Base-by-base conservation (phyloP, 2,888 invertebrate species). In the Heliconius ismenius region DNA sequence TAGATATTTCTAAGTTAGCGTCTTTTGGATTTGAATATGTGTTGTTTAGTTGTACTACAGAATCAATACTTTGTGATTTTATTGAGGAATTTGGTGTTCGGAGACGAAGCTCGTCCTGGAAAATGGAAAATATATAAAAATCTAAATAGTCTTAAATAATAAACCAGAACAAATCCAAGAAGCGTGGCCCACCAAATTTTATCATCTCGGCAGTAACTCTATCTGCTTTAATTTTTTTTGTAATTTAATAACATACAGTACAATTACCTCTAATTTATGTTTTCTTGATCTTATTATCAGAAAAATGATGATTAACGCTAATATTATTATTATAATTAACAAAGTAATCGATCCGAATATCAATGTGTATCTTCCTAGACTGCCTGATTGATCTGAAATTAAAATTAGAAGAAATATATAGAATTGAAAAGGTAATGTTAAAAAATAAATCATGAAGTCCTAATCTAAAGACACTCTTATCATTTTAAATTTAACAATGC, bases 1-100 rank as follows among this genome's bases (percentile, higher is more conserved):
- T n/a, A 10, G 32, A 21, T 4, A 24, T n/a, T n/a, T 32, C 54
- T 32, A 54, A 13, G 11, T 54, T 32, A 10, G 69, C n/a, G 54
- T 70, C 69, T 28, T 7, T 54, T 11, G 69, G 69, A 9, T 15
- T 21, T 11, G 69, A 58, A n/a, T 70, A 70, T 32, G 54, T 70
- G 11, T 28, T 54, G 4, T 58, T 32, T 21, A 70, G 7, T 32
- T 58, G 21, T 13, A n/a, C 54, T 9, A 21, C 21, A 3, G 69
- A 54, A 4, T 69, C 69, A 21, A 6, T 2, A 9, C 54, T 69
- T 69, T 54, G 69, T 2, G 69, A 69, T n/a, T 54, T 69, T 13
- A 69, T 9, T 28, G 69, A 69, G 3, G 49, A 26, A 49, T 69
- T 69, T 2, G 69, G 49, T 21, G 54, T 54, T 13, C 21, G 9